Evolutionary conservation across 2,113 vertebrate species (phyloP).

Genomic region (Cyphomyrus discorhynchus): DNA sequence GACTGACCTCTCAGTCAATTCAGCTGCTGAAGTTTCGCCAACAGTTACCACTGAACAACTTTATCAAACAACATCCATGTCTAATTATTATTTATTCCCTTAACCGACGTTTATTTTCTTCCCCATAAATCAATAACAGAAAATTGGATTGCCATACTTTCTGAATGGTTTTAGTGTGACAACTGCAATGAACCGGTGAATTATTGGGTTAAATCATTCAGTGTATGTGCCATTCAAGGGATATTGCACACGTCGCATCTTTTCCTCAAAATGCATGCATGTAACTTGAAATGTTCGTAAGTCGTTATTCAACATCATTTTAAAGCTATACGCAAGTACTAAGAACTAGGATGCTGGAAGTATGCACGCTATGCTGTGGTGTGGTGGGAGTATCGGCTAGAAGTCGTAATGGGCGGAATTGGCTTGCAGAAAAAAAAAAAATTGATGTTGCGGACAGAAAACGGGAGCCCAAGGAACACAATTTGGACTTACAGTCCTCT

Average conservation of each 20-base stretch:
- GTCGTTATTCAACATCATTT: too few relatives aligned
- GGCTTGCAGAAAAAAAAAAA: too few relatives aligned
- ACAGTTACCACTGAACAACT: constrained; percentile 20
- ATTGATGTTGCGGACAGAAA: too few relatives aligned
- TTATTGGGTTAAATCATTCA: neutral
- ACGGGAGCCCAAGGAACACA: too few relatives aligned
- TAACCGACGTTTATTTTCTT: constrained; percentile 26
- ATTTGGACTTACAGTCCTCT: too few relatives aligned
- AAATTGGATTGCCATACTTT: neutral
- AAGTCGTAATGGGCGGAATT: too few relatives aligned
- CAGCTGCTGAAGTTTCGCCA: constrained; percentile 46
- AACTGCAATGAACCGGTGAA: neutral
- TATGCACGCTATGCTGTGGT: too few relatives aligned
- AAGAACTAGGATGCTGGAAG: too few relatives aligned
- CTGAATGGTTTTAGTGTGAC: neutral
- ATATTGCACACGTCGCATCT: neutral
- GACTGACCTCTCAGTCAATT: constrained; percentile 47
- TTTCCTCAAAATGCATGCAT: neutral
- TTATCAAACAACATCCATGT: constrained; percentile 30
- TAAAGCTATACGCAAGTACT: too few relatives aligned
- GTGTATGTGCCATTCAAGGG: neutral
- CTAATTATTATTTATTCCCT: constrained; percentile 36
- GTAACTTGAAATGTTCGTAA: neutral
- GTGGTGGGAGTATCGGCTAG: too few relatives aligned
- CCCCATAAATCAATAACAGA: neutral